Percentiles rank a stretch among this genome's conserved stretches.
Conservation (phyloP, 2,888 invertebrate species). For the Microctonus aethiopoides region DNA sequence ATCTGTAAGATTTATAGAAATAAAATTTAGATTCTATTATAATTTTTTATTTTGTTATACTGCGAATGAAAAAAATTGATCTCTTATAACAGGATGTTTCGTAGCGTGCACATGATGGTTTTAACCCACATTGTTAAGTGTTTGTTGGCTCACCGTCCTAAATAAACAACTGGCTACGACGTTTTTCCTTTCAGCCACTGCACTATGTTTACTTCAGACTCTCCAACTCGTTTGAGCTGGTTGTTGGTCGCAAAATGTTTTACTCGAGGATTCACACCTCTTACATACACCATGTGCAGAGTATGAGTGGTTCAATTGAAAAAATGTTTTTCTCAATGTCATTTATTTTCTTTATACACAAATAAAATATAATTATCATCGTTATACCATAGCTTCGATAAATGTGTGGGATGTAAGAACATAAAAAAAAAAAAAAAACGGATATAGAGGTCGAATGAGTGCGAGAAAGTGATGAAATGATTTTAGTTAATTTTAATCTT, state of each 20-base stretch:
- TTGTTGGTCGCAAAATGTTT: constrained; percentile 17
- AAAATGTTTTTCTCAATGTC: background rate
- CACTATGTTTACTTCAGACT: constrained; percentile 49
- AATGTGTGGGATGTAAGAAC: background rate
- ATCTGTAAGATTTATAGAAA: no score
- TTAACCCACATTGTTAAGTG: constrained; percentile 49
- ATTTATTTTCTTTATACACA: background rate
- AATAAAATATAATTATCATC: background rate
- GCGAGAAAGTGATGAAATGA: background rate
- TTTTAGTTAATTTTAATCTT: constrained; percentile 20
- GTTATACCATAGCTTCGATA: background rate
- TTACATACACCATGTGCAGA: background rate
- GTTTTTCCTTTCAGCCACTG: constrained; percentile 36
- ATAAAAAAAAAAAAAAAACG: background rate
- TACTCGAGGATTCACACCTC: constrained; percentile 30
- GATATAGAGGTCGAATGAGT: background rate
- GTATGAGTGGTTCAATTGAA: background rate
- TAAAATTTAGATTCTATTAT: no score
- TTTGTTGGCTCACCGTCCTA: constrained; percentile 53
- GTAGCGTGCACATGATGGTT: constrained; percentile 35
- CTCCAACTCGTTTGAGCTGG: constrained; percentile 47
- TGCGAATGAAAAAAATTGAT: constrained; percentile 50
- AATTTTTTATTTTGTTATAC: background rate
- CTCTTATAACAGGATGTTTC: constrained; percentile 50
- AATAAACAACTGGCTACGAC: constrained; percentile 49